Evolutionary conservation across 2,797 vertebrate species (phyloP), one percentile per base, ranked within the genome.

Genomic region (Manis pentadactyla): DNA sequence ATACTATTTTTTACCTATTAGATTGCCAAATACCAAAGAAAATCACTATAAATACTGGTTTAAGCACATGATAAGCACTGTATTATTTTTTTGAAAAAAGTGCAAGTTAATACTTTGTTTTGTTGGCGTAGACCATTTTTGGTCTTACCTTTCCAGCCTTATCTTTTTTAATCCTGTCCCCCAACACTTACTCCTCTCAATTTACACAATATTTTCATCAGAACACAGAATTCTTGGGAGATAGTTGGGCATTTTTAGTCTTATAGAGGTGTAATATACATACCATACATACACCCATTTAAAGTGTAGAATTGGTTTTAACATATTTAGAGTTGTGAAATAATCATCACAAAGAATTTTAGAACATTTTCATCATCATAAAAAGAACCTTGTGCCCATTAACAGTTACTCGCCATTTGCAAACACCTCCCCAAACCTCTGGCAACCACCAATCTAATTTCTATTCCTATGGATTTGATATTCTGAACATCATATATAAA

Each of bases 401-500:
- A 77, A 46, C 31, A 87, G 15, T 78, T 25, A 90, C 14, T 88
- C 19, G 39, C 27, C n/a, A 31, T 17, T 71, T 92, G 59, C 34
- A 84, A 69, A 7, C 34, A 21, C n/a, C 6, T 57, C 77, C 64
- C 7, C 27, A 73, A 25, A 37, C 73, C 69, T 88, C 69, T 39
- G 25, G 29, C 55, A 87, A 81, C 27, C 27, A 83, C 18, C 57
- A 51, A 51, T 51, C 51, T 53, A 78, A 25, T 42, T 83, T 87
- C n/a, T 46, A 31, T 78, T 31, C 15, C 18, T 85, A 53, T n/a
- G 25, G 25, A 83, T 87, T 15, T 90, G 37, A 21, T 79, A 57
- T 75, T 82, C 68, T 82, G 61, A 15, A 59, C 61, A 77, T 63
- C 66, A 87, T 78, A 74, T 57, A 93, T 73, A 89, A 89, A 89